A percentile compares a stretch with the other conserved stretches of the same genome.
These are phyloP conservation scores for Urechis unicinctus DNA, from an alignment of 2,888 invertebrate genomes.

Conservation along the genomic window DNA sequence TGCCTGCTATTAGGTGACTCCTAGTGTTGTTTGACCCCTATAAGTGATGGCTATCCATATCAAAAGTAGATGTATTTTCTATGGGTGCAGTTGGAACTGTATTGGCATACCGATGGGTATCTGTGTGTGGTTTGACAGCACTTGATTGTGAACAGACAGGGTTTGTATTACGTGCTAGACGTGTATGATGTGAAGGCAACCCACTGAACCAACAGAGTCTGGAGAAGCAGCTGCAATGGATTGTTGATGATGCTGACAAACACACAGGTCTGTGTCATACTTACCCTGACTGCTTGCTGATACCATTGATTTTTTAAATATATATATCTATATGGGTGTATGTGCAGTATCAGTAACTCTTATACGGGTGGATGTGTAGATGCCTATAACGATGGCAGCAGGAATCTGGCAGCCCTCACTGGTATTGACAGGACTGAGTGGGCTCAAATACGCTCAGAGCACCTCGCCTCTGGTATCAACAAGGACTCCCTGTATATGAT, in stretches of 20 bases:
- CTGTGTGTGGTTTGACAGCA: conserved; percentile 38
- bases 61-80: no score
- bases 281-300: not conserved
- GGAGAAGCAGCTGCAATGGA: conserved; percentile 51
- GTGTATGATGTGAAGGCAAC: conserved; percentile 49
- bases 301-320: no score
- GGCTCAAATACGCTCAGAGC: conserved; percentile 47
- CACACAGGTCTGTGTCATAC: conserved; percentile 32
- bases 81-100: no score
- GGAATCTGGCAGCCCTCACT: conserved; percentile 49
- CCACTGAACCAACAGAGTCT: conserved; percentile 44
- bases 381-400: conserved; percentile 35
- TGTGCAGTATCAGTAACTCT: no score
- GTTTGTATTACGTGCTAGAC: conserved; percentile 50
- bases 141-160: conserved; percentile 50
- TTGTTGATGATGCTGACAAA: conserved; percentile 49
- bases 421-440: conserved; percentile 50
- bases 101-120: no score
- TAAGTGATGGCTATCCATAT: no score
- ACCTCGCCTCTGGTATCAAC: conserved; percentile 49
- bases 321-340: no score
- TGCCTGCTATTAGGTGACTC: no score
- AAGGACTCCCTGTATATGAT: conserved; percentile 47
- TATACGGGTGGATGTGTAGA: conserved; percentile 14
- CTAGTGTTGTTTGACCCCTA: conserved; percentile 49